Evolutionary conservation across 2,888 invertebrate genomes (phyloP), one percentile per base, ranked within the genome.

Genomic region (Pristionchus fissidentatus): DNA sequence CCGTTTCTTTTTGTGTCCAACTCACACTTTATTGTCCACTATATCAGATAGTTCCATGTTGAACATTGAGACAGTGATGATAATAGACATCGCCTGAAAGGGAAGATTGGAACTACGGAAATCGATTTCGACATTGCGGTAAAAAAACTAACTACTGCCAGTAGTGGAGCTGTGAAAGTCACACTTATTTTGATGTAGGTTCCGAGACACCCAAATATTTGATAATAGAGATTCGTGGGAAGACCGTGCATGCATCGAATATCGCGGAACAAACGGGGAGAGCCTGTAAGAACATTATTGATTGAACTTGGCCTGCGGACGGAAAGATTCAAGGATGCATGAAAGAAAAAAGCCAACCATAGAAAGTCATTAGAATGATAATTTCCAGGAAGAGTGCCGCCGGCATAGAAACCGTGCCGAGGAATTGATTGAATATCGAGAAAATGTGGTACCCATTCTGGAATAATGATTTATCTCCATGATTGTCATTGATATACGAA

Each of bases 381-480:
- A 77, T 32, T 22, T 77, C 75, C n/a, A 77, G 29, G 1, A 77
- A 19, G 15, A 77, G 35, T 4, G 49, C 22, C 22, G 32, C 46
- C 1, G 75, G 19, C 32, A 77, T 1, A 2, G 75, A 29, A 2
- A 77, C 46, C 4, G 75, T 26, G 7, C 49, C 46, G 32, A 77
- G 3, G 22, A 77, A 29, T 15, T 26, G 2, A 35, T 49, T 46
- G 49, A 77, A 26, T 1, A 77, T 35, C 15, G 19, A 13, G 75
- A 77, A 77, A 32, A 77, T 49, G 75, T 77, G 75, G 32, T 26
- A 77, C 13, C 75, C 75, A 41, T 77, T 77, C 75, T 77, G 49
- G 7, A 35, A 49, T 77, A 7, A 49, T 26, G n/a, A 1, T n/a
- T n/a, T 3, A 5, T 3, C 32, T 60, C 1, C 32, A 2, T 26